These are phyloP conservation scores for Hetaerina titia DNA, from an alignment of 2,888 invertebrate species.

Conservation along the genomic window DNA sequence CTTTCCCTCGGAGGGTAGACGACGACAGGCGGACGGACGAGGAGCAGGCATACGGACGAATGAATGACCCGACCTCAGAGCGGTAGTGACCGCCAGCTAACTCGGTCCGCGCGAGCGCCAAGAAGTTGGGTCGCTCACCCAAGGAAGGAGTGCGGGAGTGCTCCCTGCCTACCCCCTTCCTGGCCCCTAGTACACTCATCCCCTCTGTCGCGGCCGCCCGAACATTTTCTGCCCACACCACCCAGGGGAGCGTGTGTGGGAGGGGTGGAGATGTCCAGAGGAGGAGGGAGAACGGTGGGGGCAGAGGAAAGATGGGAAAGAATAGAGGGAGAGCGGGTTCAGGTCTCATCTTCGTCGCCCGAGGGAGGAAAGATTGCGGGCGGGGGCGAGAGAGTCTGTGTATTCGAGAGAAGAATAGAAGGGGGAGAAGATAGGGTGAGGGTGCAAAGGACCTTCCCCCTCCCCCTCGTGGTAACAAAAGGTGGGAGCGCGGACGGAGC, in stretches of 20 bases:
- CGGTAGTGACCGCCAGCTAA: background rate
- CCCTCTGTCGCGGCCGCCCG: too few species aligned
- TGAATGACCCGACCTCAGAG: conserved; percentile 18
- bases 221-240: too few species aligned
- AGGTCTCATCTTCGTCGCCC: conserved; percentile 15
- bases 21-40: background rate
- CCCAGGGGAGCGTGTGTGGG: too few species aligned
- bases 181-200: background rate
- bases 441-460: background rate
- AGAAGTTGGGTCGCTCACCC: background rate
- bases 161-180: background rate
- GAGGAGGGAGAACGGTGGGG: background rate
- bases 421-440: background rate
- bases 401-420: background rate
- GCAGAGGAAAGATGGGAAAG: background rate
- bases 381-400: background rate
- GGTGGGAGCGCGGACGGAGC: background rate
- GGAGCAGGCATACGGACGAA: background rate
- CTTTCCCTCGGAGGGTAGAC: background rate
- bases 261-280: background rate
- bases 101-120: background rate
- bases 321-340: background rate
- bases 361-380: background rate
- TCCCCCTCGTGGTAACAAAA: background rate
- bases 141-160: background rate